phyloP scores from a whole-genome alignment of 2,888 invertebrate species.

The Stramonita haemastoma region DNA sequence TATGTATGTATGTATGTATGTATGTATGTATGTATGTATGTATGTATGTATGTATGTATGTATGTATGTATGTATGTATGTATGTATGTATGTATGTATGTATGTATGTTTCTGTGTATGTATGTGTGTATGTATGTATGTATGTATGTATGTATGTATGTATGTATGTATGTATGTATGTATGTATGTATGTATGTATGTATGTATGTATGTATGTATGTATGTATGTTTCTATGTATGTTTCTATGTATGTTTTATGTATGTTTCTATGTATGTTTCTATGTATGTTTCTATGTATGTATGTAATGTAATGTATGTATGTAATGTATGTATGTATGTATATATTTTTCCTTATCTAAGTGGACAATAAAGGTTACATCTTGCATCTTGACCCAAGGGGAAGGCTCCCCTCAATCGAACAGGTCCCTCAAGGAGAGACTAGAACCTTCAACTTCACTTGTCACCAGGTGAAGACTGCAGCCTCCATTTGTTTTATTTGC shows the following conservation, averaged over 20 bases:
- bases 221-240: not conserved
- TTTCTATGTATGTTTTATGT: not conserved
- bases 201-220: not conserved
- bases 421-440: no score
- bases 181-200: not conserved
- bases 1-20: not conserved
- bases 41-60: conserved; percentile 9
- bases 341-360: no score
- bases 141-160: conserved; percentile 9
- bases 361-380: no score
- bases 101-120: not conserved
- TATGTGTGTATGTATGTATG: not conserved
- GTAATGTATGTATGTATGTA: no score
- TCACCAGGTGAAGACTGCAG: no score
- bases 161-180: conserved; percentile 13
- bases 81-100: conserved; percentile 9
- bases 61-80: not conserved
- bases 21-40: not conserved
- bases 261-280: not conserved
- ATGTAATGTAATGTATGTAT: no score
- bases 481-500: no score
- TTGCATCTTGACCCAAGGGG: no score
- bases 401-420: no score
- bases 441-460: no score
- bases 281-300: not conserved